Conservation (phyloP, 2,113 vertebrate genomes). For the Corvus cornix region DNA sequence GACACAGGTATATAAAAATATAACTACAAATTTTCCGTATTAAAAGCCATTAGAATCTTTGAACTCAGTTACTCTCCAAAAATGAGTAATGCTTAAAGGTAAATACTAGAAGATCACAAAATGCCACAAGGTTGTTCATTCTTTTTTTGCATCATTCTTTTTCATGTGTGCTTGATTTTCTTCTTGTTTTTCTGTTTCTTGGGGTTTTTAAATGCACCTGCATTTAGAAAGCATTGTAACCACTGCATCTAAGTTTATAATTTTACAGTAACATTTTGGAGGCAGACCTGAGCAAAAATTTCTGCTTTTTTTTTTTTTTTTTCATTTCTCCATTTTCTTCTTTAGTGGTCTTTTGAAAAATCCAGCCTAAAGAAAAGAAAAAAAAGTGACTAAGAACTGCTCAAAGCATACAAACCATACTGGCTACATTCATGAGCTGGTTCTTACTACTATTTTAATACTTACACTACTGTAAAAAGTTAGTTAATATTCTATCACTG, state of each 20-base stretch:
- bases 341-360: constrained; percentile 84
- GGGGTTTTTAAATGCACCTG: not conserved
- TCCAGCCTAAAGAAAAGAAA: constrained; percentile 69
- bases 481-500: not conserved
- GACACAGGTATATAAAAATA: constrained; percentile 12
- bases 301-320: not conserved
- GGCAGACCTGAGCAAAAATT: constrained; percentile 75
- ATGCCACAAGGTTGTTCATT: not conserved
- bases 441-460: not conserved
- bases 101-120: constrained; percentile 37
- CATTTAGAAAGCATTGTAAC: constrained; percentile 38
- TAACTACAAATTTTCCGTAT: not conserved
- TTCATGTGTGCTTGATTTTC: not conserved
- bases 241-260: not conserved
- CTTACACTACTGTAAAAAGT: not conserved
- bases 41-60: not conserved
- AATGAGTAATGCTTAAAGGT: constrained; percentile 38
- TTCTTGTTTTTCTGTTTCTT: not conserved
- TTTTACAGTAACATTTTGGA: constrained; percentile 71
- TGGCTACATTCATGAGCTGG: not conserved
- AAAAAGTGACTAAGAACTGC: not conserved
- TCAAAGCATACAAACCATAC: not conserved
- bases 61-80: constrained; percentile 49
- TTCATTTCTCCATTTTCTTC: constrained; percentile 83
- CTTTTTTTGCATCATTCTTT: not conserved